Base-by-base conservation (phyloP, 2,113 vertebrate species). In the Bubalus kerabau region DNA sequence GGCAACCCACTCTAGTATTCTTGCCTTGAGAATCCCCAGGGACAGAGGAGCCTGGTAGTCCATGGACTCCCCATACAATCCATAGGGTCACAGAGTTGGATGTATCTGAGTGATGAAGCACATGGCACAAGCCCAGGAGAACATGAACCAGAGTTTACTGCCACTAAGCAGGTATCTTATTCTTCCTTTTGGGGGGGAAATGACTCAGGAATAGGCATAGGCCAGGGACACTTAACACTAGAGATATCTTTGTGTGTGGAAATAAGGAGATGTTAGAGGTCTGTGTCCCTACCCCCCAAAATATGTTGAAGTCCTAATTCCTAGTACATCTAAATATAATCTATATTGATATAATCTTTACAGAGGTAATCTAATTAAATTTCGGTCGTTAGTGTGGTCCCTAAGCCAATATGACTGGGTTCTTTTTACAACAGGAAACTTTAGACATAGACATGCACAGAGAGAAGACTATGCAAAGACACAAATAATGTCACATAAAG, bases 211-310 rank as follows among this genome's bases (percentile, higher is more conserved):
- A 8, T 40, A 32, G 43, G 5, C 14, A 56, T 0, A 56, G 36
- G 2, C 3, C 19, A 30, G 10, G 11, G 2, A 14, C 50, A 57
- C 6, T 81, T 93, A 30, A 71, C 59, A 26, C 3, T 23, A 64
- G 14, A 28, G 2, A 74, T 13, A 87, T n/a, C 6, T 15, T 90
- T 81, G 52, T 23, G 17, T 2, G 19, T 30, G 8, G 48, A n/a
- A 26, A 7, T 54, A 30, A 32, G 7, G 30, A 7, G 15, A 40
- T 43, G 19, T 48, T 83, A n/a, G 4, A 6, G 7, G 7, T 52
- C 67, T 87, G 13, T 14, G 10, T 30, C 1, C 10, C 13, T 19
- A 10, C 1, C 5, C 17, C 19, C 13, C 1, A 10, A 30, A 15
- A 16, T 52, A 26, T 28, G 10, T 28, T 11, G 67, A 83, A 28